Percentiles rank a stretch among this genome's conserved stretches.
Conservation (phyloP, 64 coral and sea anemone genomes). For the Platygyra sinensis region DNA sequence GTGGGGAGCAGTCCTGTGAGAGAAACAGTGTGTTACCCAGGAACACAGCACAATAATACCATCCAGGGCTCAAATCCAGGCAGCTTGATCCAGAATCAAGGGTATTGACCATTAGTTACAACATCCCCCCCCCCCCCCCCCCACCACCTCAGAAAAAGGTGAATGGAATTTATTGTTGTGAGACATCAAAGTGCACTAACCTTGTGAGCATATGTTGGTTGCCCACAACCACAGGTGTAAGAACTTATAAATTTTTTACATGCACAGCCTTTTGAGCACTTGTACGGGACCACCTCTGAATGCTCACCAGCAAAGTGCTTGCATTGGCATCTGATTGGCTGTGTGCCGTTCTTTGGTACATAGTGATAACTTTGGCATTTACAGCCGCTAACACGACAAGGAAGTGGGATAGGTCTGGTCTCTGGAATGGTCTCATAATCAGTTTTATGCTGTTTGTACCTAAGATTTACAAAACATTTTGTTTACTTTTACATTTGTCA, state of each 20-base stretch:
- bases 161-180: too few species aligned
- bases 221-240: constrained; percentile 95
- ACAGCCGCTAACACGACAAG: constrained; percentile 80
- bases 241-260: constrained; percentile 92
- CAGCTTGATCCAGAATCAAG: too few species aligned
- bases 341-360: constrained; percentile 93
- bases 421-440: constrained; percentile 87
- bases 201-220: constrained; percentile 91
- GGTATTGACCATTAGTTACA: too few species aligned
- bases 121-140: too few species aligned
- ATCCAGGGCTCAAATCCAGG: too few species aligned
- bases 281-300: constrained; percentile 76
- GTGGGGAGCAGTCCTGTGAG: too few species aligned
- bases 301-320: constrained; percentile 97
- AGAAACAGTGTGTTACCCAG: too few species aligned
- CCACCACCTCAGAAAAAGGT: too few species aligned
- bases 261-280: constrained; percentile 85
- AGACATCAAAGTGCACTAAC: constrained; percentile 3
- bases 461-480: not conserved
- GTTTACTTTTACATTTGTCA: not conserved
- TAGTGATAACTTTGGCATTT: constrained; percentile 90
- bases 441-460: constrained; percentile 96
- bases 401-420: constrained; percentile 82
- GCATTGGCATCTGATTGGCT: constrained; percentile 96
- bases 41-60: too few species aligned